Evolutionary conservation across 2,797 vertebrate species (phyloP), one percentile per base, ranked within the genome.

Genomic region (Arremon brunneinucha): DNA sequence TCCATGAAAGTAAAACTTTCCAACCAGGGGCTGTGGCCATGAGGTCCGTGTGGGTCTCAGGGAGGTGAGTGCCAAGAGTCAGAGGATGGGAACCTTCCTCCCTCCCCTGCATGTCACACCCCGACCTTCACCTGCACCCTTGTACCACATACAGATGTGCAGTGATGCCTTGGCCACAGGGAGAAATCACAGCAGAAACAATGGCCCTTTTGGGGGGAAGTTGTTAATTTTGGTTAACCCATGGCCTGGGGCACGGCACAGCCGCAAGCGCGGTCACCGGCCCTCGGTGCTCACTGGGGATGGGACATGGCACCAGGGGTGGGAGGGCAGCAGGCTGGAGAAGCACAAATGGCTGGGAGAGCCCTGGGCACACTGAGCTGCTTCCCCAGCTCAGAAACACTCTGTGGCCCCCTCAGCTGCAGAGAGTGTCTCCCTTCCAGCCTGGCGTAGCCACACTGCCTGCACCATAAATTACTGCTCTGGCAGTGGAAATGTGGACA

Each of bases 211-310:
- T 8, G 9, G 14, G 12, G n/a, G 19, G 8, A 11, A 57, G 41
- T 34, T 65, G 30, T 43, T 41, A 0, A 0, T 52, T 87, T 82
- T 30, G 56, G 60, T 83, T 76, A 55, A 44, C n/a, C 57, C 9
- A 1, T 0, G 1, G 24, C 59, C 56, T 3, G 23, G 43, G 83
- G 37, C 34, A 12, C 0, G 4, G 63, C 55, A 14, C 0, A 5
- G 67, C 57, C 2, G 0, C 0, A 1, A 52, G 24, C 0, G 0
- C 1, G 0, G 80, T 27, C 78, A 47, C 35, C 0, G 4, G 32
- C 49, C 59, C 20, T 23, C 0, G 1, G 34, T 21, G 1, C 60
- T 56, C 0, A 0, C 20, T 2, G 10, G 77, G 76, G 47, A 67
- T 0, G 57, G 80, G 59, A 65, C 46, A 3, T 5, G 3, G 32